Evolutionary conservation across 1,140 invertebrate species (phyloP).

Genomic region (Camponotus pennsylvanicus): DNA sequence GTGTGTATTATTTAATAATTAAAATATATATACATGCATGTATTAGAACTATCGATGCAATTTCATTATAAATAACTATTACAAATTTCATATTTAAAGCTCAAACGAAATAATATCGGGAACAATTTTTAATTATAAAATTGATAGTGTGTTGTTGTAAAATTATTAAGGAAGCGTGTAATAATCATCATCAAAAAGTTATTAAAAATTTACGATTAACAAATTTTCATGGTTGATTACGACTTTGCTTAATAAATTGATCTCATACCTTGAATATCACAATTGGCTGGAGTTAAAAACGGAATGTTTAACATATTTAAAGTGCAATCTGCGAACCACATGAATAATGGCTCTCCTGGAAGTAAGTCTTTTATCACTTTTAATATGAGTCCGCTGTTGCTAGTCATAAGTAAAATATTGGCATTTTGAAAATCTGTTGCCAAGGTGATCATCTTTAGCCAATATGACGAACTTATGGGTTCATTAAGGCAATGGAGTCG

Average conservation of each 20-base stretch:
- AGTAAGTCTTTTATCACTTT: constrained; percentile 86
- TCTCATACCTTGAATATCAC: constrained; percentile 91
- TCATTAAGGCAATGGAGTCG: constrained; percentile 68
- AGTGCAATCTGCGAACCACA: constrained; percentile 94
- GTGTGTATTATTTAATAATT: too few relatives aligned
- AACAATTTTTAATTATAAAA: background rate
- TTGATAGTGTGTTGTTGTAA: constrained; percentile 16
- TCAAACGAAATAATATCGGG: background rate
- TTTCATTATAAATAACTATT: too few relatives aligned
- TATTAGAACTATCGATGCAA: too few relatives aligned
- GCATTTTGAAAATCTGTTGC: constrained; percentile 90
- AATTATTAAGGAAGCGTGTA: background rate
- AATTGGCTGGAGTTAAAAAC: constrained; percentile 90
- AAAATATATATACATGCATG: too few relatives aligned
- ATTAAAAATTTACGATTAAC: background rate
- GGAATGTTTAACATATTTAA: constrained; percentile 91
- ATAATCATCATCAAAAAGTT: background rate
- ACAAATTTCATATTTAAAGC: background rate
- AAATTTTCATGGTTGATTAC: background rate
- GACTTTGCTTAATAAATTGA: background rate
- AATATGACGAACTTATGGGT: constrained; percentile 74
- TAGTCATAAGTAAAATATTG: constrained; percentile 87
- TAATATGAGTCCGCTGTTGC: constrained; percentile 81
- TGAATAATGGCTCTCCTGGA: constrained; percentile 88
- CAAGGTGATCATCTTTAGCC: constrained; percentile 87